phyloP scores from a whole-genome alignment of 2,113 vertebrate species.

The Caretta caretta region DNA sequence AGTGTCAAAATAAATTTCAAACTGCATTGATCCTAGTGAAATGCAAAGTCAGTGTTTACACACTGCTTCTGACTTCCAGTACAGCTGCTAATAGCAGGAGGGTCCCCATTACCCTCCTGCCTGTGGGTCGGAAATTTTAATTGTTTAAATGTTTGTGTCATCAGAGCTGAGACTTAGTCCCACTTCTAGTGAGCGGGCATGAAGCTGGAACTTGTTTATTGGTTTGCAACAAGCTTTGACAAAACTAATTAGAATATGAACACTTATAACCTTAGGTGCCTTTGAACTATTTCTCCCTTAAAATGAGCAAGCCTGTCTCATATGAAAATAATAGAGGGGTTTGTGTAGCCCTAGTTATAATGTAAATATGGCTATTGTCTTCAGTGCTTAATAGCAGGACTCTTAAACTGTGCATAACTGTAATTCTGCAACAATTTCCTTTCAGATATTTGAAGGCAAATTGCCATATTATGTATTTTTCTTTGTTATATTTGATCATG shows the following conservation, averaged over 20 bases:
- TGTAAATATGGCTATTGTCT: neutral
- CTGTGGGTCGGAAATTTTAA: neutral
- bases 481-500: neutral
- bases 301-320: neutral
- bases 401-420: neutral
- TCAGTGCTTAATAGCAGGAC: neutral
- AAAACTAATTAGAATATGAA: neutral
- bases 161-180: neutral
- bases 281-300: neutral
- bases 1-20: neutral
- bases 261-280: neutral
- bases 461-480: neutral
- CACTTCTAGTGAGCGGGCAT: neutral
- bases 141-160: neutral
- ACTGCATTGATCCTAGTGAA: neutral
- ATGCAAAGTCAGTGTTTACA: neutral
- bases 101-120: neutral
- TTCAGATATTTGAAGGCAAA: neutral
- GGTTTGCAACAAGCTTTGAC: neutral
- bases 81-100: neutral
- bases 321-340: neutral
- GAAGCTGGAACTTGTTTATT: neutral
- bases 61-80: neutral
- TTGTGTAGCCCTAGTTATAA: neutral
- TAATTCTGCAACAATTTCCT: neutral